Evolutionary conservation across 2,797 vertebrate species (phyloP), one percentile per base, ranked within the genome.

Genomic region (Pangasius mekongensis): DNA sequence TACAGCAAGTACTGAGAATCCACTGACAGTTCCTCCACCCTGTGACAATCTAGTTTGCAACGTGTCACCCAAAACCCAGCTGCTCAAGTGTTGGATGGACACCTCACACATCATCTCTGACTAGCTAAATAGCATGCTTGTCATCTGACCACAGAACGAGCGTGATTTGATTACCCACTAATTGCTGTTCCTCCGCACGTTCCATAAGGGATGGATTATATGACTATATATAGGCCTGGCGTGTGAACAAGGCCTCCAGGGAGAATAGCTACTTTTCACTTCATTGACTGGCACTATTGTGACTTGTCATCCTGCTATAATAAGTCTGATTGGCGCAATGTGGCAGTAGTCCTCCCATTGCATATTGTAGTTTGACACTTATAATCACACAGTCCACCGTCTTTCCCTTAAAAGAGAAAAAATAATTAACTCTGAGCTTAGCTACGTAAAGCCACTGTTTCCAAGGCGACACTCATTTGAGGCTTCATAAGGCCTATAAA

Each of bases 241-340:
- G 91, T 94, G 93, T 94, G 95, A 93, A 93, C 95, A 95, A 93
- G 94, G 94, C 94, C 95, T 95, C 94, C 93, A 94, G 47, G 94
- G 94, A 93, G 96, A 95, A 96, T 95, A 95, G 95, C 94, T 95
- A 95, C 95, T 95, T 96, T 96, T 95, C 94, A 92, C 93, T 91
- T 88, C 92, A 76, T 91, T 96, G 95, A 96, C 95, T 95, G 95
- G 95, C 95, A 93, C 95, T 93, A 95, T 95, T 94, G 94, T 94
- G 94, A 95, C 94, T 94, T 95, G 95, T 96, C 94, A 93, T 94
- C 95, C 93, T 95, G 91, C 92, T 94, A 93, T 94, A 94, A 93
- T 94, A 95, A 94, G 94, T 93, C 92, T 95, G 96, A 96, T 95
- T 96, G 95, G 94, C 94, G 94, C 92, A 92, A 91, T 49, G 83